These are phyloP conservation scores for Hirtodrosophila alboralis DNA, from an alignment of 2,888 invertebrate genomes.

Conservation along the genomic window DNA sequence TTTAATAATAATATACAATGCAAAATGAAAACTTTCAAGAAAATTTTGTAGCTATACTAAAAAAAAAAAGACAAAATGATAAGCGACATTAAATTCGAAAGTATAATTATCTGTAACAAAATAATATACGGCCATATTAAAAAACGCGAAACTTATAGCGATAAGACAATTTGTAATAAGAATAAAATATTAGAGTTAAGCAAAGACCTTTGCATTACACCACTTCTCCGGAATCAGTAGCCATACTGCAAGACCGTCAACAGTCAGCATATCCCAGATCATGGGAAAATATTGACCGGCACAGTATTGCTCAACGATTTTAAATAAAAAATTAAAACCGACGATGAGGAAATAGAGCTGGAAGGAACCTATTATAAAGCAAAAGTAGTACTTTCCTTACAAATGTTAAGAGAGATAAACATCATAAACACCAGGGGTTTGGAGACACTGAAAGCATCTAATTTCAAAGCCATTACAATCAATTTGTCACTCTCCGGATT, in stretches of 20 bases:
- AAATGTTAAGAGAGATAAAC: no score
- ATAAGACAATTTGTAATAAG: conserved; percentile 8
- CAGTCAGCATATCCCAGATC: background rate
- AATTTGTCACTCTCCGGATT: no score
- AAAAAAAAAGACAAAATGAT: background rate
- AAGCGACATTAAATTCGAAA: conserved; percentile 3
- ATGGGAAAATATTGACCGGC: background rate
- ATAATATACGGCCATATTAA: background rate
- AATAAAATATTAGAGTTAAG: conserved; percentile 1
- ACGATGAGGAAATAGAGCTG: background rate
- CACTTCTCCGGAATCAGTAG: background rate
- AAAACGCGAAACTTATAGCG: conserved; percentile 3
- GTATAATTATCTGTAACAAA: conserved; percentile 3
- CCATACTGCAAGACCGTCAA: background rate
- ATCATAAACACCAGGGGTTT: no score
- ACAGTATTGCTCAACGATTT: background rate
- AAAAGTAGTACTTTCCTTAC: no score
- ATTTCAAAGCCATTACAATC: no score
- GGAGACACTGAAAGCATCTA: no score
- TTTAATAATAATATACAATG: conserved; percentile 1
- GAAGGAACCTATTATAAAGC: background rate
- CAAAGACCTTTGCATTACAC: background rate
- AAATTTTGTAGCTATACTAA: background rate
- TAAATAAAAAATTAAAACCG: background rate
- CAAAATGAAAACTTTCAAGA: background rate